Percentiles rank a stretch among this genome's conserved stretches.
phyloP scores from a whole-genome alignment of 2,113 vertebrate species.

The Platycercus adscitus region DNA sequence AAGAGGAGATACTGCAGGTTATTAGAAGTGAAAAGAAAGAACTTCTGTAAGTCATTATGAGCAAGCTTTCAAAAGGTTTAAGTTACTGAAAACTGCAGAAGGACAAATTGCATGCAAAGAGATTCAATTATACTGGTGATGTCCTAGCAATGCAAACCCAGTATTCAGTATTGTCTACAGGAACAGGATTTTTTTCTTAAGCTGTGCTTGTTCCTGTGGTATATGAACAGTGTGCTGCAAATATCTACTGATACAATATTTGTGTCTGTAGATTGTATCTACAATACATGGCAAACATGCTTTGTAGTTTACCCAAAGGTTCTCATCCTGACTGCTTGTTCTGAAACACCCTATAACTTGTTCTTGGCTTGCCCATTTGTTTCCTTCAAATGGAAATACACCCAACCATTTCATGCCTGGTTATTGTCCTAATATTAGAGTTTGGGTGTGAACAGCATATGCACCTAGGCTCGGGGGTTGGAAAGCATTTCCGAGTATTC shows the following conservation, averaged over 20 bases:
- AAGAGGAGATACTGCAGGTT: constrained; percentile 88
- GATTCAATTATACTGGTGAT: background rate
- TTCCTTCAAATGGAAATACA: background rate
- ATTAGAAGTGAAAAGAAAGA: constrained; percentile 85
- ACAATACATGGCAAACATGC: background rate
- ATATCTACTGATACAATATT: background rate
- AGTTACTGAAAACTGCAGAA: background rate
- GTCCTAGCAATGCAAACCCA: background rate
- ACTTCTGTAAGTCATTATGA: constrained; percentile 82
- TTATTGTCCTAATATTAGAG: background rate
- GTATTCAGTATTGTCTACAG: background rate
- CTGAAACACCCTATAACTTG: background rate
- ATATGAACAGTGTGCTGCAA: background rate
- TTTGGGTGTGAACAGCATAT: background rate
- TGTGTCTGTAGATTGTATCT: background rate
- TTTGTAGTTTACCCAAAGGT: background rate
- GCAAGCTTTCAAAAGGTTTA: background rate
- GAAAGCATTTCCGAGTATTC: background rate
- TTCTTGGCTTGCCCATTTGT: background rate
- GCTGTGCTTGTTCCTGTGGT: background rate
- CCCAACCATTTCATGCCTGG: background rate
- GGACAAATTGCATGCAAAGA: background rate
- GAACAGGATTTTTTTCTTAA: background rate
- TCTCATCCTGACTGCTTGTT: background rate
- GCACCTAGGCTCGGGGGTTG: background rate